phyloP scores from a whole-genome alignment of 2,797 vertebrate genomes.

The Smutsia temminckii region DNA sequence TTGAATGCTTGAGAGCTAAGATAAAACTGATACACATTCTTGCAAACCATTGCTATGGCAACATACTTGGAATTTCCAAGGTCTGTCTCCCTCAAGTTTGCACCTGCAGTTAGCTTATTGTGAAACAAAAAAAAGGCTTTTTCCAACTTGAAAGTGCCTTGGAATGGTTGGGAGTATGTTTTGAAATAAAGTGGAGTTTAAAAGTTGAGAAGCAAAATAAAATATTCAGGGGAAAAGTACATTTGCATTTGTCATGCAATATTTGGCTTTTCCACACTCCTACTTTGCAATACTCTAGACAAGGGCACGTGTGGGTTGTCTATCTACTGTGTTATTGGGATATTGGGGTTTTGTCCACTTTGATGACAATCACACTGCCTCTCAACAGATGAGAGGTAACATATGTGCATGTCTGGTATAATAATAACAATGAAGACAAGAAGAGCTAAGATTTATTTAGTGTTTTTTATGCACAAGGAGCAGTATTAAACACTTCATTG shows the following conservation, averaged over 20 bases:
- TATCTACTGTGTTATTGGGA: not conserved
- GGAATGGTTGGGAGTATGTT: slow-evolving; percentile 62
- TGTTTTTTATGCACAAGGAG: not conserved
- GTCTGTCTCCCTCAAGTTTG: slow-evolving; percentile 78
- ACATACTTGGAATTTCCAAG: slow-evolving; percentile 81
- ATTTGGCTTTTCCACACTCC: not conserved
- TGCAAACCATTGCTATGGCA: slow-evolving; percentile 85
- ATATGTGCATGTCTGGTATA: not conserved
- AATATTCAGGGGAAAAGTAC: slow-evolving; percentile 55
- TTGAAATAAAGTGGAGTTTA: slow-evolving; percentile 79
- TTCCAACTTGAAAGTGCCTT: slow-evolving; percentile 73
- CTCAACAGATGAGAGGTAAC: not conserved
- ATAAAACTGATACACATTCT: slow-evolving; percentile 68
- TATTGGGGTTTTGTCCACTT: not conserved
- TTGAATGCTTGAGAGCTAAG: slow-evolving; percentile 73
- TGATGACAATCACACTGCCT: not conserved
- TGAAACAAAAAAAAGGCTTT: slow-evolving; percentile 80
- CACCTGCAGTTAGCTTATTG: slow-evolving; percentile 81
- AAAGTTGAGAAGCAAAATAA: slow-evolving; percentile 74
- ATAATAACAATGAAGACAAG: not conserved
- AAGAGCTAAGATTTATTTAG: slow-evolving; percentile 9
- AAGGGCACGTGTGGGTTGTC: not conserved
- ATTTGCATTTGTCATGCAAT: slow-evolving; percentile 48
- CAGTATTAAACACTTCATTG: not conserved
- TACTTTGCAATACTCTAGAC: not conserved